phyloP scores from a whole-genome alignment of 2,797 vertebrate genomes.

The Spondyliosoma cantharus region DNA sequence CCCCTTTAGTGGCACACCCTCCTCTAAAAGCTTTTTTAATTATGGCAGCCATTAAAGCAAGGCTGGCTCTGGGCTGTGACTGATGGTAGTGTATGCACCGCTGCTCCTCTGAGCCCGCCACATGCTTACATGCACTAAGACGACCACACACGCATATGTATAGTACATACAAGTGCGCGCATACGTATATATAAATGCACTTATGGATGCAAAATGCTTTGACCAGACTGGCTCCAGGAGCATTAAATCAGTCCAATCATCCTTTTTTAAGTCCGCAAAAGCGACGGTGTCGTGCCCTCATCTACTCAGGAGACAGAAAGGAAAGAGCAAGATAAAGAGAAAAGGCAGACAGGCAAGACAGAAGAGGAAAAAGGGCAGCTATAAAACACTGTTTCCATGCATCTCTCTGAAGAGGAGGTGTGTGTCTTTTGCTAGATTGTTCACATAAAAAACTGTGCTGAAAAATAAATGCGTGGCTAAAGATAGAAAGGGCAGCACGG shows the following conservation, averaged over 20 bases:
- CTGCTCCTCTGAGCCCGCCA: slow-evolving; percentile 65
- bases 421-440: slow-evolving; percentile 37
- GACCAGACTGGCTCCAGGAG: slow-evolving; percentile 67
- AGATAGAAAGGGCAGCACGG: slow-evolving; percentile 63
- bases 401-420: slow-evolving; percentile 34
- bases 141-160: slow-evolving; percentile 48
- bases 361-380: slow-evolving; percentile 42
- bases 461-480: slow-evolving; percentile 62
- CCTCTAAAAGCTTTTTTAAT: slow-evolving; percentile 88
- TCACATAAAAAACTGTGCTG: slow-evolving; percentile 37
- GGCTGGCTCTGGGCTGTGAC: slow-evolving; percentile 64
- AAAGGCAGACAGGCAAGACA: slow-evolving; percentile 9
- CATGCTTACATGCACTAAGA: slow-evolving; percentile 65
- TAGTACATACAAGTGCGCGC: slow-evolving; percentile 20
- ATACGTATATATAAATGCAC: slow-evolving; percentile 45
- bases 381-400: slow-evolving; percentile 62
- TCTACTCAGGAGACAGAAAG: slow-evolving; percentile 48
- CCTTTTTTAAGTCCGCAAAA: slow-evolving; percentile 51
- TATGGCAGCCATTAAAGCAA: slow-evolving; percentile 80
- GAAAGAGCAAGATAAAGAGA: slow-evolving; percentile 27
- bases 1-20: slow-evolving; percentile 73
- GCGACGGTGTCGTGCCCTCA: slow-evolving; percentile 51
- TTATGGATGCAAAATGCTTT: slow-evolving; percentile 43
- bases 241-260: slow-evolving; percentile 69
- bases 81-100: slow-evolving; percentile 62